Percentiles rank a stretch among this genome's conserved stretches.
These are phyloP conservation scores for Rhinogobius similis DNA, from an alignment of 2,113 vertebrate genomes.

Conservation along the genomic window DNA sequence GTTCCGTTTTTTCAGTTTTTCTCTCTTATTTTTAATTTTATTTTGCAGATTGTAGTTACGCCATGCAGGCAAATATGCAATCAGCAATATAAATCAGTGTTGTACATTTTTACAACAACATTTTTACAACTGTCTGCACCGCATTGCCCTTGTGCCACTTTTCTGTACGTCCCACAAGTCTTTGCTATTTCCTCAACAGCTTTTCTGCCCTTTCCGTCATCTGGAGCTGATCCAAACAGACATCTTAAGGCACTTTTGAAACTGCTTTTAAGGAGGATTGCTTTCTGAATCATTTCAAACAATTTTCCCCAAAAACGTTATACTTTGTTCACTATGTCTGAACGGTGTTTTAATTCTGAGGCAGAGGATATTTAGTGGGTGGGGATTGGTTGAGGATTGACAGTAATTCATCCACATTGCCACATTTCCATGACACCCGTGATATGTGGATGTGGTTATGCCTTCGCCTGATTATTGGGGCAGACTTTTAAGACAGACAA, in stretches of 20 bases:
- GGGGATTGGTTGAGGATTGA: conserved; percentile 70
- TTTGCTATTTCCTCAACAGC: conserved; percentile 50
- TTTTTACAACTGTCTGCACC: not conserved
- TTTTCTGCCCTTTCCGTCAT: conserved; percentile 61
- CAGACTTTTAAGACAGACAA: conserved; percentile 73
- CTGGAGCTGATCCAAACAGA: conserved; percentile 71
- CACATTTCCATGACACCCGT: conserved; percentile 72
- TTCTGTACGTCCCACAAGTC: conserved; percentile 63
- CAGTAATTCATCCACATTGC: conserved; percentile 74
- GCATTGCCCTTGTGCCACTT: conserved; percentile 63
- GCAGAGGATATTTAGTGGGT: conserved; percentile 58
- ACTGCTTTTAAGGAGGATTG: conserved; percentile 65
- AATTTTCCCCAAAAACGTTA: conserved; percentile 53
- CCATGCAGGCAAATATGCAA: not conserved
- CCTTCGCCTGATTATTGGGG: conserved; percentile 71
- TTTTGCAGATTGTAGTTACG: not conserved
- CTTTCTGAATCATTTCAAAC: conserved; percentile 71
- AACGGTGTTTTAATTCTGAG: conserved; percentile 50
- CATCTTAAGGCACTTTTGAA: conserved; percentile 63
- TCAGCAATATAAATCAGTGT: not conserved
- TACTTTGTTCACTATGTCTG: conserved; percentile 35
- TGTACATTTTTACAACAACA: not conserved
- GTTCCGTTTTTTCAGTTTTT: conserved; percentile 24
- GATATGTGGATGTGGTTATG: conserved; percentile 68
- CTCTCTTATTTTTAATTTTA: not conserved